phyloP scores from a whole-genome alignment of 2,113 vertebrate species.

The Acrocephalus arundinaceus region DNA sequence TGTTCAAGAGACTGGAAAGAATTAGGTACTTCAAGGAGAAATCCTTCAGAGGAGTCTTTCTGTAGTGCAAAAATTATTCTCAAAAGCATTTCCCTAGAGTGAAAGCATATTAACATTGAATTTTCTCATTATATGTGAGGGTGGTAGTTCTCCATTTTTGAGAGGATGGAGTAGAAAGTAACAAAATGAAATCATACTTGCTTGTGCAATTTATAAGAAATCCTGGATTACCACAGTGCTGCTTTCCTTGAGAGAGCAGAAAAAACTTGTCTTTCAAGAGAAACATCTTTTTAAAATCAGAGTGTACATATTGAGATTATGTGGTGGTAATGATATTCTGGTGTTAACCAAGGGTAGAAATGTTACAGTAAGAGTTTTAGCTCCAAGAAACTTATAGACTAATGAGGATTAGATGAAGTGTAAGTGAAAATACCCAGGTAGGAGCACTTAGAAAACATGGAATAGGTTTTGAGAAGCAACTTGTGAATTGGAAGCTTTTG shows the following conservation, averaged over 20 bases:
- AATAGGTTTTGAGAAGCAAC: background rate
- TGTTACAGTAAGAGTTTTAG: background rate
- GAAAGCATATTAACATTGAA: background rate
- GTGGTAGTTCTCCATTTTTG: background rate
- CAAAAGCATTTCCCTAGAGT: background rate
- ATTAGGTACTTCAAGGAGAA: background rate
- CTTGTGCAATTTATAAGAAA: background rate
- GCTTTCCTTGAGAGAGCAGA: background rate
- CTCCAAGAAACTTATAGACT: background rate
- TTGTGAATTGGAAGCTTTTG: background rate
- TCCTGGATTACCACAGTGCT: background rate
- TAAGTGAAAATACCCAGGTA: background rate
- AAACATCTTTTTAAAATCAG: background rate
- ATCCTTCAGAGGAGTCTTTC: background rate
- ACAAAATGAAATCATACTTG: background rate
- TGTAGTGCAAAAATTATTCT: background rate
- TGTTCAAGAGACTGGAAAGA: background rate
- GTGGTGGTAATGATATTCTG: background rate
- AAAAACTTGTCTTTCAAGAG: background rate
- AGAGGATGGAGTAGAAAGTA: background rate
- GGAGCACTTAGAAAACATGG: background rate
- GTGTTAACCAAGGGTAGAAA: background rate
- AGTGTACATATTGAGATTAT: background rate
- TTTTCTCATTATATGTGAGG: background rate
- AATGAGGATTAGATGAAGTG: background rate